Evolutionary conservation across 2,797 vertebrate genomes (phyloP).

Genomic region (Oreortyx pictus): DNA sequence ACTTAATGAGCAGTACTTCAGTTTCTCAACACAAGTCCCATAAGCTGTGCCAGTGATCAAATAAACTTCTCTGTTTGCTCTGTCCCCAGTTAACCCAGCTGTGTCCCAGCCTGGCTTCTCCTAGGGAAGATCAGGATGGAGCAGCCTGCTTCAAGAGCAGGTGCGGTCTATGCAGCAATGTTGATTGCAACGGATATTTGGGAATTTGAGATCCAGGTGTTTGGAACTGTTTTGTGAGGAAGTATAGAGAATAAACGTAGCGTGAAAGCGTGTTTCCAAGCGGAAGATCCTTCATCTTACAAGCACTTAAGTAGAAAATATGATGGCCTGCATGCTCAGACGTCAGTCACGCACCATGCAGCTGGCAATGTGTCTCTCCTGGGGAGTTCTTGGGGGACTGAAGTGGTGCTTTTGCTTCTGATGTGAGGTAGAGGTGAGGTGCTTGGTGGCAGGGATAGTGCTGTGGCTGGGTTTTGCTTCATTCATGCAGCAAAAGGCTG

Average conservation of each 20-base stretch:
- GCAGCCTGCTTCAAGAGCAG: not conserved
- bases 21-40: not conserved
- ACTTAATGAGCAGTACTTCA: not conserved
- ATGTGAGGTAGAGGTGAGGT: not conserved
- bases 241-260: not conserved
- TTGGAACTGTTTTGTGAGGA: not conserved
- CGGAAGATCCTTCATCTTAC: not conserved
- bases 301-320: not conserved
- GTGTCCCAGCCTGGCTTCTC: not conserved
- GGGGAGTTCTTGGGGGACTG: not conserved
- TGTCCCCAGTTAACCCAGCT: not conserved
- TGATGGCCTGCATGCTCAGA: accelerated
- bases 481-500: not conserved
- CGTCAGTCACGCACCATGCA: accelerated
- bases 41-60: not conserved
- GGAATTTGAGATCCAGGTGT: not conserved
- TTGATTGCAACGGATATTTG: not conserved
- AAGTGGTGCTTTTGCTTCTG: not conserved
- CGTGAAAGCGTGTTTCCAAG: accelerated
- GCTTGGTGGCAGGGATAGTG: not conserved
- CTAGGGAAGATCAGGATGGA: not conserved
- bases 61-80: not conserved
- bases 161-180: not conserved
- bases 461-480: not conserved
- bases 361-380: not conserved